These are phyloP conservation scores for Heliconius ethilla DNA, from an alignment of 2,888 invertebrate species.

Conservation along the genomic window DNA sequence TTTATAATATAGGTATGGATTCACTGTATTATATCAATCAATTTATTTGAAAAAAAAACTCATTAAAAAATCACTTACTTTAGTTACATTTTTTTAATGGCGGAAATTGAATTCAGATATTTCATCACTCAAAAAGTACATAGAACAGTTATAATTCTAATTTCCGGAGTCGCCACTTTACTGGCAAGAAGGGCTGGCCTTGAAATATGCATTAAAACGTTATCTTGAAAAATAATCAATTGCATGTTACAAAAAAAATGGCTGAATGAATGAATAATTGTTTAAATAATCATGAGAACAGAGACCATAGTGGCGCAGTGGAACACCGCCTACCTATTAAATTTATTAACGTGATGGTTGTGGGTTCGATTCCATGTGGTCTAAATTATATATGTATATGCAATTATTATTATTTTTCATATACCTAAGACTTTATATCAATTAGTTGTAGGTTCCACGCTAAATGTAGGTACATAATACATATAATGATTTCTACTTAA, in stretches of 20 bases:
- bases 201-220: background rate
- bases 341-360: too few relatives aligned
- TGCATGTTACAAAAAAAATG: slow-evolving; percentile 7
- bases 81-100: background rate
- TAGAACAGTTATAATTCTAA: slow-evolving; percentile 3
- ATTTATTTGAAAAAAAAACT: background rate
- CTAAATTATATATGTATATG: too few relatives aligned
- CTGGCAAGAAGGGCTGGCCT: background rate
- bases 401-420: too few relatives aligned
- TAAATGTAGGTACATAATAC: too few relatives aligned
- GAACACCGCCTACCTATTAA: too few relatives aligned
- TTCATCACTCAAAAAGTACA: slow-evolving; percentile 10
- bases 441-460: too few relatives aligned
- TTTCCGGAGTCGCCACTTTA: slow-evolving; percentile 9
- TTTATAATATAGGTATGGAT: too few relatives aligned
- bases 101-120: background rate
- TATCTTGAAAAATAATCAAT: slow-evolving; percentile 10
- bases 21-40: background rate
- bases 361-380: too few relatives aligned
- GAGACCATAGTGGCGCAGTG: background rate
- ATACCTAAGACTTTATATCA: too few relatives aligned
- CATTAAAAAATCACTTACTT: background rate
- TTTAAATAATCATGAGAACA: background rate
- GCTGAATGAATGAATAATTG: background rate
- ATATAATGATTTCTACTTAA: too few relatives aligned